Evolutionary conservation across 2,888 invertebrate genomes (phyloP), one percentile per base, ranked within the genome.

Genomic region (Cremastinae sp.): DNA sequence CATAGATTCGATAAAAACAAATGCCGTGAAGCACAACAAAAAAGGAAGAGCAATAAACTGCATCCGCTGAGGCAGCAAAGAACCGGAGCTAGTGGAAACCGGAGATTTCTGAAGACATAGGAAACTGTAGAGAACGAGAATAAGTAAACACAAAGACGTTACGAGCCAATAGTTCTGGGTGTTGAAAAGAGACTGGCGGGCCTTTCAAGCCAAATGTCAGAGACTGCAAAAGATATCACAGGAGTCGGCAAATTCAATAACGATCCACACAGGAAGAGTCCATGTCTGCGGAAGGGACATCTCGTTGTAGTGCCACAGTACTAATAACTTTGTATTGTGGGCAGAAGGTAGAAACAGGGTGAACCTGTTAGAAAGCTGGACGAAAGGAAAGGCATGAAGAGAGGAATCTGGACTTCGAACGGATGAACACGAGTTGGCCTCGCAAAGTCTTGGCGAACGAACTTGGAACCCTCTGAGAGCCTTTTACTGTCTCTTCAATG

Each of bases 401-500:
- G n/a, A n/a, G 51, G 65, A 43, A 58, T 37, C 65, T 59, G 43
- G 49, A 64, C 51, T 35, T 2, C 22, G 16, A 49, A 16, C 59
- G 59, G 35, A 37, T 45, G 53, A n/a, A 58, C 62, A 22, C 14
- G 14, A 45, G 7, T 51, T 35, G 51, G 53, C 51, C 12, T 16
- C 20, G 37, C 51, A 51, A 20, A 59, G 65, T 73, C 65, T 66
- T 55, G 37, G 35, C 51, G 22, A 73, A 73, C 59, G 45, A 51
- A 45, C 51, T 53, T 66, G 65, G 65, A 66, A 37, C 41, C 14
- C 49, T 47, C 18, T 18, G 59, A 73, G 65, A 59, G 72, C 65
- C 65, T 5, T 73, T 65, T 59, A 59, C 45, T 58, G 59, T 73
- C 65, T 12, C 35, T 22, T 20, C n/a, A 51, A 2, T 14, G 20